Evolutionary conservation across 2,888 invertebrate species (phyloP).

Genomic region (Melieria omissa): DNA sequence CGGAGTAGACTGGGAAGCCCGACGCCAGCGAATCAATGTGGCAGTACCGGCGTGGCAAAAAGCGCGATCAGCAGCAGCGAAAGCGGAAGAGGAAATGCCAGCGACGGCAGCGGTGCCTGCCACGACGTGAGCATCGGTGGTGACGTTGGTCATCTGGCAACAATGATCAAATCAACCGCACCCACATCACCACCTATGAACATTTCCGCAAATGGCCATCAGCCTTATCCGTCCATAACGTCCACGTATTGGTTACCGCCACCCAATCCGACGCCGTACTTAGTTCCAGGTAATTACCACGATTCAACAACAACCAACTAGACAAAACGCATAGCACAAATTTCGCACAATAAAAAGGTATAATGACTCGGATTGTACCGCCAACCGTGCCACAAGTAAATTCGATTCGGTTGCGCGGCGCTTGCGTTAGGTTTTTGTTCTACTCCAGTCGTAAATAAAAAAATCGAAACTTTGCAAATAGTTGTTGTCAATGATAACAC

Average conservation of each 20-base stretch:
- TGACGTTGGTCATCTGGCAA: slow-evolving; percentile 42
- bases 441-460: neutral
- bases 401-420: too few relatives aligned
- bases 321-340: neutral
- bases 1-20: slow-evolving; percentile 58
- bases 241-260: slow-evolving; percentile 87
- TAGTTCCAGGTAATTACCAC: slow-evolving; percentile 80
- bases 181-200: slow-evolving; percentile 44
- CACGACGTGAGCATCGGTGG: slow-evolving; percentile 39
- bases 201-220: slow-evolving; percentile 45
- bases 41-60: slow-evolving; percentile 33
- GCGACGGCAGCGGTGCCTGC: slow-evolving; percentile 48
- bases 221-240: slow-evolving; percentile 80
- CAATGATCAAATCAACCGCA: slow-evolving; percentile 43
- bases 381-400: too few relatives aligned
- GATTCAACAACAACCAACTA: slow-evolving; percentile 26
- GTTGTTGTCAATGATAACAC: too few relatives aligned
- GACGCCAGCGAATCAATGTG: slow-evolving; percentile 43
- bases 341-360: neutral
- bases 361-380: neutral
- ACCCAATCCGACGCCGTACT: slow-evolving; percentile 82
- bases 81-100: slow-evolving; percentile 58
- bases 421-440: neutral
- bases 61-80: slow-evolving; percentile 42
- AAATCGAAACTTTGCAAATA: neutral